Base-by-base conservation (phyloP, 2,888 invertebrate species). In the Tenthredo livida region DNA sequence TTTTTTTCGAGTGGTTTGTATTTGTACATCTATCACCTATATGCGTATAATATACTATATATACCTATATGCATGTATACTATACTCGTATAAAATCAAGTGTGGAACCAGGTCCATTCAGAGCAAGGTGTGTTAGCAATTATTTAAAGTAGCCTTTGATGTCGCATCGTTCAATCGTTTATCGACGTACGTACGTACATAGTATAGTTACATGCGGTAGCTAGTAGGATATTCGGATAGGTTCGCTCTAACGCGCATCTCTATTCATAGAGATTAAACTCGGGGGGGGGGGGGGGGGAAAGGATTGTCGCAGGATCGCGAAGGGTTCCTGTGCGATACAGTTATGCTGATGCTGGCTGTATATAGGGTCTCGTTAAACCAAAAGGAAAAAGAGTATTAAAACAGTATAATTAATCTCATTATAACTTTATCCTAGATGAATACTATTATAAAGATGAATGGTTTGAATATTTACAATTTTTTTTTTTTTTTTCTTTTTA, bases 81-180 rank as follows among this genome's bases (percentile, higher is more conserved):
- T 40, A 40, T 58, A 58, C 58, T 21, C n/a, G 50, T 29, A 75
- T 75, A 25, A 75, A 75, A 47, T 17, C 17, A 50, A 29, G 15
- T 29, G 50, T 29, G 50, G n/a, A 50, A 47, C 40, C 37, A 40
- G 33, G 12, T 29, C 50, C 77, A 77, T 50, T 67, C 73, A 21
- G 40, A 43, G 43, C 15, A 43, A 73, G 72, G 72, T 40, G 40
- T 40, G 80, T 43, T 73, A n/a, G 80, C 80, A 80, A 80, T 80
- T 80, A 80, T 80, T 80, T 80, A 80, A 61, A 80, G 80, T 80
- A 80, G 80, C 65, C 80, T 80, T 80, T 80, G 80, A 80, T 80
- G 40, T 80, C 77, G 50, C n/a, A 10, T 61, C 33, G 67, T 67
- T 33, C 61, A 80, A 61, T 40, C 58, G 37, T 17, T 80, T 40